Evolutionary conservation across 2,888 invertebrate species (phyloP), one percentile per base, ranked within the genome.

Genomic region (Noctua janthina): DNA sequence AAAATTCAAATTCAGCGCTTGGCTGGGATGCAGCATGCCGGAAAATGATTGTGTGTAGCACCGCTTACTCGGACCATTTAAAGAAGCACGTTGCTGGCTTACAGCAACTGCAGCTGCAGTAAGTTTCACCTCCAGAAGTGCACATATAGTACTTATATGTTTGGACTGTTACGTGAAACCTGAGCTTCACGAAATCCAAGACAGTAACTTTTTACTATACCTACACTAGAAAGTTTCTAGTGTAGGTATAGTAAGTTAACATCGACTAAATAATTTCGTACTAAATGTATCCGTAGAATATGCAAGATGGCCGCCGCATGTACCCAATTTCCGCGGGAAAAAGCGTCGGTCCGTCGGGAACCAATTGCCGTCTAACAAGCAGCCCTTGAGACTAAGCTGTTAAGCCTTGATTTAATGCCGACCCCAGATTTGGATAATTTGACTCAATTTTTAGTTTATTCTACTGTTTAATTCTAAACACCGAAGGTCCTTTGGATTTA

Each of bases 341-440:
- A 86, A 81, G 62, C 74, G 74, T 46, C 35, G 70, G 79, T 74
- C 87, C 79, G 51, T 73, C 35, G 81, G 82, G 82, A 89, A 79
- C 82, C 87, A 87, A 90, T 91, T 91, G 85, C 81, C 83, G 74
- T 82, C 82, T 89, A 90, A 90, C 90, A 87, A 91, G 88, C 71
- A 74, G 71, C 87, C 80, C 80, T 20, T 39, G 89, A 79, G 88
- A 83, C 83, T 85, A 74, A 88, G 84, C 88, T 85, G 87, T 84
- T 89, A 88, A 87, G 85, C 83, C 78, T 81, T 90, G 87, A 87
- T 89, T 91, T 91, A 89, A 88, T 85, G 83, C 82, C 74, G 74
- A 81, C 84, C 85, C 79, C 76, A 89, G 76, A 85, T 89, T 80
- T 79, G 51, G 79, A 83, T 83, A 83, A 87, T 85, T 81, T 78